Conservation (phyloP, 2,797 vertebrate genomes). For the Rhynchonycteris naso region DNA sequence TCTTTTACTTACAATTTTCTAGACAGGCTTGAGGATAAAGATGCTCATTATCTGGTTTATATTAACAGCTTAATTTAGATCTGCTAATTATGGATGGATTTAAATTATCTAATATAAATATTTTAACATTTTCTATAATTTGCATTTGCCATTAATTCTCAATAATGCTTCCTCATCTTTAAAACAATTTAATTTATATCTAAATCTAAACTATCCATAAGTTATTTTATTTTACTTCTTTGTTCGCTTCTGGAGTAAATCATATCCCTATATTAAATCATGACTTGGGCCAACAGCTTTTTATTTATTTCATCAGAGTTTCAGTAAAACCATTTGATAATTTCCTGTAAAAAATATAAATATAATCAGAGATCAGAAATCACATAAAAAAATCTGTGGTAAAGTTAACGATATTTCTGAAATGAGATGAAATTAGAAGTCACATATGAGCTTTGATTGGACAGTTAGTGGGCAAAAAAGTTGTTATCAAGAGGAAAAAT, state of each 20-base stretch:
- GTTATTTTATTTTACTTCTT: background rate
- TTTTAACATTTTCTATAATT: background rate
- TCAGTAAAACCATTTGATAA: background rate
- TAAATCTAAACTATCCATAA: background rate
- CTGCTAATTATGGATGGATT: background rate
- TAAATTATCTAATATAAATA: background rate
- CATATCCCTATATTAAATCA: background rate
- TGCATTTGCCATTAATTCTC: conserved; percentile 1
- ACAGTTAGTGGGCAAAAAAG: background rate
- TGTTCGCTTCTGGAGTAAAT: background rate
- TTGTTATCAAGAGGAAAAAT: background rate
- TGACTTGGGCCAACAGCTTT: background rate
- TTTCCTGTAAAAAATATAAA: background rate
- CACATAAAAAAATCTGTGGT: background rate
- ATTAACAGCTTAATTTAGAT: background rate
- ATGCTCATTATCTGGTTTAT: background rate
- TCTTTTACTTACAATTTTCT: background rate
- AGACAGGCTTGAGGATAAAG: background rate
- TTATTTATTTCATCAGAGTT: background rate
- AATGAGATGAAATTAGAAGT: background rate
- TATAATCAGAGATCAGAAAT: background rate
- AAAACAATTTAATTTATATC: conserved; percentile 3
- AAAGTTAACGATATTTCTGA: background rate
- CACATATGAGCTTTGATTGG: background rate
- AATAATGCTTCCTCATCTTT: background rate